Base-by-base conservation (phyloP, 2,888 invertebrate species). In the Drosophila greeni region DNA sequence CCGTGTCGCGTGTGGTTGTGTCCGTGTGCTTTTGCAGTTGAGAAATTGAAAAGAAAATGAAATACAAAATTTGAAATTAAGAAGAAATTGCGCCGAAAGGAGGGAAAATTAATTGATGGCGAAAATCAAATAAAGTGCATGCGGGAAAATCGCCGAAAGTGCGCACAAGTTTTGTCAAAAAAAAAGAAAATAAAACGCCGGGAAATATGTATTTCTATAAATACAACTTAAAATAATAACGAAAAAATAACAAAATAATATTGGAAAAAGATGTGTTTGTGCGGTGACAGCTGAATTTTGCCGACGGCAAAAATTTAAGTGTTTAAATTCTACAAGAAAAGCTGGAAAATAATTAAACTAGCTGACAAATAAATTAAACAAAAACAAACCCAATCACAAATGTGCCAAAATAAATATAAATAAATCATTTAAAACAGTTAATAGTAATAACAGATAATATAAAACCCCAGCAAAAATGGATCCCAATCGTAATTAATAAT, bases 221-320 rank as follows among this genome's bases (percentile, higher is more conserved):
- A 82, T 72, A 73, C 36, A 64, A 56, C 49, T 47, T 45, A 16
- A 56, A 55, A 58, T 31, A 48, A 37, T 23, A 43, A 16, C 43
- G 24, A 56, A 57, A 56, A 29, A 48, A 39, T 24, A 43, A 20
- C 29, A 12, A 29, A 60, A 56, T 34, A 48, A 39, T 24, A n/a
- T 11, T 16, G n/a, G 3, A 29, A 24, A 51, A 31, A 62, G 12
- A 56, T 61, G 39, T 40, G 29, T 29, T 31, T 16, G 40, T 24
- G 56, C 45, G 39, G 45, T 48, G 54, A 52, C 31, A 48, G 54
- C 31, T 33, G 34, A 68, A 60, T 54, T 31, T 47, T 64, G 73
- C 80, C 80, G 80, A 66, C 81, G 84, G 82, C 67, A 73, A 74
- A 61, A 72, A 70, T 73, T 57, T 70, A 64, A 49, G 65, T 67